Evolutionary conservation across 2,113 vertebrate genomes (phyloP).

Genomic region (Cheilinus undulatus): DNA sequence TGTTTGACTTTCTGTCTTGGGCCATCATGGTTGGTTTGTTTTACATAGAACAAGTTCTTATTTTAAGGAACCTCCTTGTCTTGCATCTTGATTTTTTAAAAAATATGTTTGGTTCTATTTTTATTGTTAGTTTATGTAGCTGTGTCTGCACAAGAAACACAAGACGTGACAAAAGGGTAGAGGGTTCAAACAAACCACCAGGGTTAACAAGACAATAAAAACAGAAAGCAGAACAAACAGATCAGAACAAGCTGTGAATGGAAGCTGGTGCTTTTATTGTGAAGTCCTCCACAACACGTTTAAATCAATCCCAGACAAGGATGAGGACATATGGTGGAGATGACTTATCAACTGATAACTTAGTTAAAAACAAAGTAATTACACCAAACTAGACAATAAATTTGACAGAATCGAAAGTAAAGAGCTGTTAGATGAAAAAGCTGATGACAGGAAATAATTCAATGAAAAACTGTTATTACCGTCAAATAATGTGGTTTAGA

Average conservation of each 20-base stretch:
- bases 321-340: background rate
- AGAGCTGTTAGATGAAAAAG: background rate
- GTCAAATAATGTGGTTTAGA: slow-evolving; percentile 4
- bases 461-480: background rate
- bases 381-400: too few species aligned
- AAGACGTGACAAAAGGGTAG: background rate
- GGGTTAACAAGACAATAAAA: background rate
- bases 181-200: slow-evolving; percentile 8
- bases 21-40: too few species aligned
- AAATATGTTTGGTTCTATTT: background rate
- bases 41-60: too few species aligned
- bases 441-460: background rate
- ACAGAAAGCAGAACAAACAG: background rate
- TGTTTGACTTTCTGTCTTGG: too few species aligned
- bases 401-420: background rate
- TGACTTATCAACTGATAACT: background rate
- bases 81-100: too few species aligned
- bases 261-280: too few species aligned
- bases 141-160: background rate
- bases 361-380: background rate
- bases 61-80: too few species aligned
- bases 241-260: background rate
- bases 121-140: background rate
- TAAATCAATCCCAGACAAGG: background rate
- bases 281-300: background rate